phyloP scores from a whole-genome alignment of 2,113 vertebrate genomes.

The Apus apus region DNA sequence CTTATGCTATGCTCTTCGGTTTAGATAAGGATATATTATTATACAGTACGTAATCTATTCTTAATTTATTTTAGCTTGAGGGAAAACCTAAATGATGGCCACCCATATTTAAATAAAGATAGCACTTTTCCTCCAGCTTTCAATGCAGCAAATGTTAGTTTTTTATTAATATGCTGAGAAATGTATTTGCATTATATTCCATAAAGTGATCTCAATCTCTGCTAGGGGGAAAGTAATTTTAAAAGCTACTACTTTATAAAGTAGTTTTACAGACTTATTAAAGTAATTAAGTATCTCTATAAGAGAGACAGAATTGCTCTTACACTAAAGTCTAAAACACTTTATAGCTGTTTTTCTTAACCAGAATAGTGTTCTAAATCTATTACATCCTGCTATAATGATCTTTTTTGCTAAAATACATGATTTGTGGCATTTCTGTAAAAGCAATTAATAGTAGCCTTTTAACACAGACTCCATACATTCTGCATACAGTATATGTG shows the following conservation, averaged over 20 bases:
- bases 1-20: background rate
- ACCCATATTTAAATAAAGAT: slow-evolving; percentile 9
- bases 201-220: slow-evolving; percentile 38
- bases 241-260: slow-evolving; percentile 47
- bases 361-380: slow-evolving; percentile 47
- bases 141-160: background rate
- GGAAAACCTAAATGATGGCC: background rate
- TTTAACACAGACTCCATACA: background rate
- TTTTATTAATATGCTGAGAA: slow-evolving; percentile 48
- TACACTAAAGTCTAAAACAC: slow-evolving; percentile 1
- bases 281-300: slow-evolving; percentile 45
- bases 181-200: slow-evolving; percentile 40
- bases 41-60: background rate
- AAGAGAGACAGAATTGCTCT: slow-evolving; percentile 16
- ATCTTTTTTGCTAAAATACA: slow-evolving; percentile 29
- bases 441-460: background rate
- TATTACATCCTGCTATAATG: slow-evolving; percentile 32
- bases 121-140: background rate
- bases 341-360: slow-evolving; percentile 28
- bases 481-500: background rate
- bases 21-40: background rate
- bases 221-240: slow-evolving; percentile 34
- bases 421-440: background rate
- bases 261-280: slow-evolving; percentile 55
- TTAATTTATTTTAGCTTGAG: slow-evolving; percentile 10